Evolutionary conservation across 2,888 invertebrate species (phyloP).

Genomic region (Melitaea athalia): DNA sequence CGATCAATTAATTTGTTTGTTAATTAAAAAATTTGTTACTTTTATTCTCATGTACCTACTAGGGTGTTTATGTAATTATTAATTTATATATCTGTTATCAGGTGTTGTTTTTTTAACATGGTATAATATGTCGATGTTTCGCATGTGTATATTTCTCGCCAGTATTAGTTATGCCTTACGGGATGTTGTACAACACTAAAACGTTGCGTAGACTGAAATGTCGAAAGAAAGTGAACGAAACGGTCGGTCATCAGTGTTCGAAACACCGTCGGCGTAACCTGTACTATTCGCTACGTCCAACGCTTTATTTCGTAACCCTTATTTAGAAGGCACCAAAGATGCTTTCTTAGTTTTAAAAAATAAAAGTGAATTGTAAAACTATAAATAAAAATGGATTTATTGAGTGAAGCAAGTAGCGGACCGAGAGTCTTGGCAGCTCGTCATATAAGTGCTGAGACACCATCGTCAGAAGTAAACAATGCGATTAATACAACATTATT

Average conservation of each 20-base stretch:
- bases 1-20: too few relatives aligned
- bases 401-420: slow-evolving; percentile 58
- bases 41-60: not conserved
- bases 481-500: slow-evolving; percentile 67
- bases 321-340: slow-evolving; percentile 19
- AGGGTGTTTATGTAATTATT: too few relatives aligned
- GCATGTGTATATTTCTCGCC: slow-evolving; percentile 8
- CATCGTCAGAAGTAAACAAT: slow-evolving; percentile 53
- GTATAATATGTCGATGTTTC: slow-evolving; percentile 13
- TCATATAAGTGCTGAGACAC: slow-evolving; percentile 62
- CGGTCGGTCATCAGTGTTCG: slow-evolving; percentile 44
- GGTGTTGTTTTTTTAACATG: slow-evolving; percentile 7
- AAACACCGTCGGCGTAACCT: slow-evolving; percentile 32
- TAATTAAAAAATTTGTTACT: too few relatives aligned
- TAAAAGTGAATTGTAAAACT: slow-evolving; percentile 6
- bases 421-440: slow-evolving; percentile 57
- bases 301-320: slow-evolving; percentile 21
- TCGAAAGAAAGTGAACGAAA: slow-evolving; percentile 80
- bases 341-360: slow-evolving; percentile 19
- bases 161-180: slow-evolving; percentile 28
- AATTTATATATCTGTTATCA: not conserved
- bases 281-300: slow-evolving; percentile 21
- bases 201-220: slow-evolving; percentile 70
- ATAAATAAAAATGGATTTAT: slow-evolving; percentile 59
- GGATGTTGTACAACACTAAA: slow-evolving; percentile 48